These are phyloP conservation scores for Thymelicus acteon DNA, from an alignment of 2,888 invertebrate genomes.

Conservation along the genomic window DNA sequence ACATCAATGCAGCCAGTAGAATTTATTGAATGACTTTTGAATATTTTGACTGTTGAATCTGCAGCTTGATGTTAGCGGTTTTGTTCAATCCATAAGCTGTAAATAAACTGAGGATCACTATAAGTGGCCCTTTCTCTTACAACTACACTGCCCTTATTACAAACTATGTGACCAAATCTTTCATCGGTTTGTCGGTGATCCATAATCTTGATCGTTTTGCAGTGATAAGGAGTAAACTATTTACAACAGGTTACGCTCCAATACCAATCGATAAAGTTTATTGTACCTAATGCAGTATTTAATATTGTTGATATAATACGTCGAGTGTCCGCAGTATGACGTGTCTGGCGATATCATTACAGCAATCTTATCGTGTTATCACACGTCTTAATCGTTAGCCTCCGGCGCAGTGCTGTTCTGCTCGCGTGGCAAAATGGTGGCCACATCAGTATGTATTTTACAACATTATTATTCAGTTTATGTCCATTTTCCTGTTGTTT, in stretches of 20 bases:
- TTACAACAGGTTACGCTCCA: not conserved
- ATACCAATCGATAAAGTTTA: conserved; percentile 57
- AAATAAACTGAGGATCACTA: too few species aligned
- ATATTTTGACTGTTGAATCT: too few species aligned
- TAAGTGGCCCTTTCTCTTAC: too few species aligned
- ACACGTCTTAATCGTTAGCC: conserved; percentile 42
- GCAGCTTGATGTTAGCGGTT: too few species aligned
- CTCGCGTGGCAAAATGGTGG: conserved; percentile 66
- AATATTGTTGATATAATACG: conserved; percentile 46
- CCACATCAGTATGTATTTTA: conserved; percentile 64
- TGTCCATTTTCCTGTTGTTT: not conserved
- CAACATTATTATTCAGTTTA: not conserved
- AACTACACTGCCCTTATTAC: too few species aligned
- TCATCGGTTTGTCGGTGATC: too few species aligned
- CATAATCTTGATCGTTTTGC: not conserved
- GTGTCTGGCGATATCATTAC: conserved; percentile 64
- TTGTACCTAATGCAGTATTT: conserved; percentile 76
- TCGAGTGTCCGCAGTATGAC: conserved; percentile 75
- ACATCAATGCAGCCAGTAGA: too few species aligned
- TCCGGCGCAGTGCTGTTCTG: conserved; percentile 47
- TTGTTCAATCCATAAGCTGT: too few species aligned
- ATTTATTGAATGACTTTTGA: too few species aligned
- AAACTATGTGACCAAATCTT: too few species aligned
- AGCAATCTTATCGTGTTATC: conserved; percentile 63
- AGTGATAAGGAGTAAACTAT: conserved; percentile 15